Evolutionary conservation across 1,140 invertebrate genomes (phyloP).

Genomic region (Brachionus koreanus): DNA sequence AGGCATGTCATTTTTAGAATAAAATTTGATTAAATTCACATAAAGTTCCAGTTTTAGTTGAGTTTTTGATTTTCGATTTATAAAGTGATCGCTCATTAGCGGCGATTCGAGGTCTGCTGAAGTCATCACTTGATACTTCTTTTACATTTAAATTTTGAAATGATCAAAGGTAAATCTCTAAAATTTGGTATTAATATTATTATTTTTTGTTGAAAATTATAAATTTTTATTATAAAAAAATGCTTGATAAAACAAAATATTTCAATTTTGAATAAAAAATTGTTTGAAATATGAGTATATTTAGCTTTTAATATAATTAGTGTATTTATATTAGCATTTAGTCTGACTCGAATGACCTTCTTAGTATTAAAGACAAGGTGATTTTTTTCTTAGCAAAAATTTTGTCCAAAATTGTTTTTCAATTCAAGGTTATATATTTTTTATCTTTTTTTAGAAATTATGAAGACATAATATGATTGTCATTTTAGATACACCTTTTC

Average conservation of each 20-base stretch:
- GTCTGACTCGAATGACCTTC: background rate
- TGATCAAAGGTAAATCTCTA: background rate
- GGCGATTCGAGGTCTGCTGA: background rate
- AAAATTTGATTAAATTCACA: background rate
- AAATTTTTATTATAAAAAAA: constrained; percentile 5
- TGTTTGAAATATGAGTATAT: background rate
- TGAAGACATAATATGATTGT: background rate
- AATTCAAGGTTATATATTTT: background rate
- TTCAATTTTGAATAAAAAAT: background rate
- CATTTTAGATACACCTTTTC: background rate
- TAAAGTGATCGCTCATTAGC: background rate
- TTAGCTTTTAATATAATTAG: background rate
- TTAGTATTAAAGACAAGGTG: background rate
- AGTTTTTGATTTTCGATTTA: background rate
- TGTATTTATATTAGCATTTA: background rate
- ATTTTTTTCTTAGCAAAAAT: background rate
- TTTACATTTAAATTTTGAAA: background rate
- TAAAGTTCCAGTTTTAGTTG: background rate
- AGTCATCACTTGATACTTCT: background rate
- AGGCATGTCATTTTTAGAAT: background rate
- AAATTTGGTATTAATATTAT: background rate
- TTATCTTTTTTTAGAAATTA: background rate
- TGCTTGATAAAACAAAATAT: background rate
- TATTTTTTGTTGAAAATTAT: background rate
- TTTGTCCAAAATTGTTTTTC: background rate